Evolutionary conservation across 2,797 vertebrate species (phyloP).

Genomic region (Nannoperca obscura): DNA sequence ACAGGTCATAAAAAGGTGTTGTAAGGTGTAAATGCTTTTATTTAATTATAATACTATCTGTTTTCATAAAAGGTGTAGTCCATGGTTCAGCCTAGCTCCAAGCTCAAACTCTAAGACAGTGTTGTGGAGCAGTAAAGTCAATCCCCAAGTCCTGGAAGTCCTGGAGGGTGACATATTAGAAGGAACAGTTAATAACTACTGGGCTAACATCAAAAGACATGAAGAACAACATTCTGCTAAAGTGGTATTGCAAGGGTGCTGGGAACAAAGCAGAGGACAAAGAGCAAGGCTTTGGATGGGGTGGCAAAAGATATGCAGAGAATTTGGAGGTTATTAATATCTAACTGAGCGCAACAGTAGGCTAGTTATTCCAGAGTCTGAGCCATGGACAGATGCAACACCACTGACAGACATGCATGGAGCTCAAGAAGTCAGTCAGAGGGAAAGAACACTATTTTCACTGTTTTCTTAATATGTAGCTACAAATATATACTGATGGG

Average conservation of each 20-base stretch:
- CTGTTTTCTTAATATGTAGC: no score
- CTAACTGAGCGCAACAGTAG: background rate
- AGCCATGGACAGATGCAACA: background rate
- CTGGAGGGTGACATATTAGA: background rate
- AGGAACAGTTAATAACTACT: constrained; percentile 7
- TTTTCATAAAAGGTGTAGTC: background rate
- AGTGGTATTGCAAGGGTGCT: background rate
- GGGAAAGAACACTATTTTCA: background rate
- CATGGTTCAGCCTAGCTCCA: background rate
- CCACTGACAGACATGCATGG: constrained; percentile 1
- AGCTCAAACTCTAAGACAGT: background rate
- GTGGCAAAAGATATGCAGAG: constrained; percentile 13
- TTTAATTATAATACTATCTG: background rate
- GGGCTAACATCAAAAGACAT: constrained; percentile 12
- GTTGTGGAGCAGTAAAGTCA: background rate
- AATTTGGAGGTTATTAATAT: constrained; percentile 26
- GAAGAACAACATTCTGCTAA: background rate
- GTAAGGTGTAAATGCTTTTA: background rate
- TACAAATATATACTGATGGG: background rate
- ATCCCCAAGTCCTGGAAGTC: background rate
- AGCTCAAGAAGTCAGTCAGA: background rate
- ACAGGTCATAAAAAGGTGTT: background rate
- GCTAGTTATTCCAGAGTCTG: constrained; percentile 10
- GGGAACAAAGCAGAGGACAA: constrained; percentile 1
- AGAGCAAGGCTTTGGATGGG: background rate